These are phyloP conservation scores for Platorchestia sp. DNA, from an alignment of 1,140 invertebrate species.

Conservation along the genomic window DNA sequence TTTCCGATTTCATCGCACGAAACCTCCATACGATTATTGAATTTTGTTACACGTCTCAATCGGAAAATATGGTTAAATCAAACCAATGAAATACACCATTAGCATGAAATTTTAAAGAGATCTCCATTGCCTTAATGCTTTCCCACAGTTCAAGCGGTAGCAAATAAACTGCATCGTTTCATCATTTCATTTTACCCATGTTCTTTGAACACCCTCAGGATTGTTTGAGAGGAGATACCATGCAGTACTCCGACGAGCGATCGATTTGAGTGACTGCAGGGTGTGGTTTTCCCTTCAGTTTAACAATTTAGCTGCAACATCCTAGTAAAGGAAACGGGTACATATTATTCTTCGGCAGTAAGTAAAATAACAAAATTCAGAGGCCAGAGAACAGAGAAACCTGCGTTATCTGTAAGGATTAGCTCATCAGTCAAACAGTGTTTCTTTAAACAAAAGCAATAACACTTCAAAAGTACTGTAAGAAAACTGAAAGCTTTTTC, in stretches of 20 bases:
- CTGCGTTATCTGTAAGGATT: too few species aligned
- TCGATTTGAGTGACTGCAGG: too few species aligned
- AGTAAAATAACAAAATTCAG: too few species aligned
- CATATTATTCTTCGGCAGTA: too few species aligned
- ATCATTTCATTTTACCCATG: not conserved
- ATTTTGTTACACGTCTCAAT: not conserved
- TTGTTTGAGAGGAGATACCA: too few species aligned
- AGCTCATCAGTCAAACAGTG: too few species aligned
- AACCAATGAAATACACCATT: not conserved
- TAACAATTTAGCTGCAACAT: too few species aligned
- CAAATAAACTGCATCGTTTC: not conserved
- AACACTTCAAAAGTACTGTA: not conserved
- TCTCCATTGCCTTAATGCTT: not conserved
- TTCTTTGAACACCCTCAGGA: too few species aligned
- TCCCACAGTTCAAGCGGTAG: not conserved
- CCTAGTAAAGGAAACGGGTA: too few species aligned
- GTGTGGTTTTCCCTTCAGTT: too few species aligned
- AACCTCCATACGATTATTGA: not conserved
- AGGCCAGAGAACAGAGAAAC: too few species aligned
- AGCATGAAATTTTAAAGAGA: not conserved
- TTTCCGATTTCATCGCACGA: not conserved
- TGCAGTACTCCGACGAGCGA: not conserved
- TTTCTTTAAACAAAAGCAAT: not conserved
- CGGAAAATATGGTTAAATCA: not conserved
- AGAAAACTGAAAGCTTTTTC: not conserved